phyloP scores from a whole-genome alignment of 2,113 vertebrate genomes.

The Bettongia penicillata region DNA sequence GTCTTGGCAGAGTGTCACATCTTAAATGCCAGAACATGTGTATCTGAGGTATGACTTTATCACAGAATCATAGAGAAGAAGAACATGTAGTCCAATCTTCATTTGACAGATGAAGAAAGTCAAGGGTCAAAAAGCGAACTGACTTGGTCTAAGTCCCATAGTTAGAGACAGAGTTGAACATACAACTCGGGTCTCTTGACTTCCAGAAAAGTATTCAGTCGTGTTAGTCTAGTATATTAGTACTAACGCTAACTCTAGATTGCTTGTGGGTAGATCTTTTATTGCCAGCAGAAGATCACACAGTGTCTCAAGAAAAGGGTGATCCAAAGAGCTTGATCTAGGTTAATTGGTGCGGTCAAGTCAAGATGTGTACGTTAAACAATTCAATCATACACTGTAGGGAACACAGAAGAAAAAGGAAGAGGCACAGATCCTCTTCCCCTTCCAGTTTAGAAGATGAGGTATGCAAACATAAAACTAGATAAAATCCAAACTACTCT shows the following conservation, averaged over 20 bases:
- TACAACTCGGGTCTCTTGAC: neutral
- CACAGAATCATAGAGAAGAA: neutral
- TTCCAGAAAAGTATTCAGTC: no score
- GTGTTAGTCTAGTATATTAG: no score
- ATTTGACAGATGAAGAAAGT: neutral
- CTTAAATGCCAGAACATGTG: neutral
- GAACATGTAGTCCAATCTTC: neutral
- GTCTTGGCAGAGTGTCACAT: neutral
- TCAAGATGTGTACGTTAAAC: neutral
- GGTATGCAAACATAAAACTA: neutral
- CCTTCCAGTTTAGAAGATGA: neutral
- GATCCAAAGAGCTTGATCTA: neutral
- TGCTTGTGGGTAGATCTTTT: no score
- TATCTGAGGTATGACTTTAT: neutral
- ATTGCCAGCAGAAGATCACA: no score
- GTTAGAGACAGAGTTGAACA: neutral
- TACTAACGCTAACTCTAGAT: no score
- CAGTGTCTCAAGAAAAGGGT: neutral
- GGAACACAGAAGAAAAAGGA: neutral
- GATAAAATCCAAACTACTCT: neutral
- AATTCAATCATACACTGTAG: neutral
- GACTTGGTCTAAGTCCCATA: neutral
- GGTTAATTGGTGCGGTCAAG: neutral
- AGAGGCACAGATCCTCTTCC: neutral
- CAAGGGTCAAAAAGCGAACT: neutral